Base-by-base conservation (phyloP, 2,797 vertebrate genomes). In the Sebastolobus altivelis region DNA sequence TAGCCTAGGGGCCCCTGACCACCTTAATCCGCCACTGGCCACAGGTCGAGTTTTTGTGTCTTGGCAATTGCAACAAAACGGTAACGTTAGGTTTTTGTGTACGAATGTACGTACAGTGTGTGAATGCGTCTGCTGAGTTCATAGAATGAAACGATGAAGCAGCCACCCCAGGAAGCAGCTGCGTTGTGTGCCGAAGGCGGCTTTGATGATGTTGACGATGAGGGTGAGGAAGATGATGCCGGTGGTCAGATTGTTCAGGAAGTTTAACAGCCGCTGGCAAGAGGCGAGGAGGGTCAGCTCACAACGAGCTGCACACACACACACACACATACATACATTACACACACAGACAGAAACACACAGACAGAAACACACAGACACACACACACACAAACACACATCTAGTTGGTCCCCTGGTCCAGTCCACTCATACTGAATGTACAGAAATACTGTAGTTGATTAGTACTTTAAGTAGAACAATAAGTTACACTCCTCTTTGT, bases 81-180 rank as follows among this genome's bases (percentile, higher is more conserved):
- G 14, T 43, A 38, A 2, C 38, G 25, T 25, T 29, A 2, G 13
- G 2, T 38, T 37, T 40, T 25, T 22, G 4, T 40, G 27, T 16
- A 8, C n/a, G 2, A 22, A 43, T 58, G 55, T 16, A 81, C 54
- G 1, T 33, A 80, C 70, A 71, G 29, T 37, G 59, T 59, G 22
- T 59, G 22, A 46, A 9, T 65, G 6, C 33, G 9, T 65, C 49
- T 54, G 40, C 1, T 59, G 1, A 35, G 10, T 33, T 92, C 79
- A 94, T 1, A 88, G 65, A 54, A 92, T 68, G 59, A 95, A 92
- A 13, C 94, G 87, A 54, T 94, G 93, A 16, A 95, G 82, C 75
- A 95, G 43, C 94, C 93, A 95, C 6, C 89, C 65, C 31, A 95
- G 90, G 13, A 95, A 66, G 59, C 93, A 94, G 85, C 93, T 94